Evolutionary conservation across 1,140 invertebrate genomes (phyloP).

Genomic region (Drosophila pseudoananassae): DNA sequence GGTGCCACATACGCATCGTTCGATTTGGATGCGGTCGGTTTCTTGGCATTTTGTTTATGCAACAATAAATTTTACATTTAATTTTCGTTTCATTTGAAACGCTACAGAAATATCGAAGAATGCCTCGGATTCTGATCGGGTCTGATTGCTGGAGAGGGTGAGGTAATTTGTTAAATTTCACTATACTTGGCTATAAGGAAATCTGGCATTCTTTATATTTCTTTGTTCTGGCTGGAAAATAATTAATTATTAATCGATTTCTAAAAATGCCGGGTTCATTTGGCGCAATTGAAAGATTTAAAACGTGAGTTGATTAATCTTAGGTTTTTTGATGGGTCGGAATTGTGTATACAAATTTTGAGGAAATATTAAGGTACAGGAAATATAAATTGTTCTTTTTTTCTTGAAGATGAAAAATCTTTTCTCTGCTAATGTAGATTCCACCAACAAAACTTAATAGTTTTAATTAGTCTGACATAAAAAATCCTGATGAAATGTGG

Average conservation of each 20-base stretch:
- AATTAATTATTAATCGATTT: conserved; percentile 39
- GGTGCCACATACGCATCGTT: conserved; percentile 75
- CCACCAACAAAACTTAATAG: neutral
- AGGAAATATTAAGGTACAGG: neutral
- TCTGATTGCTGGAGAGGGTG: conserved; percentile 14
- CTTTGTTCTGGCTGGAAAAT: conserved; percentile 33
- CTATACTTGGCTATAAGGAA: neutral
- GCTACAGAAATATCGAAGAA: conserved; percentile 57
- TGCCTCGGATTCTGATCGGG: conserved; percentile 28
- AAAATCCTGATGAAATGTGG: conserved; percentile 41
- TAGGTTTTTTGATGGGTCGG: neutral
- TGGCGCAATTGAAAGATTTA: conserved; percentile 23
- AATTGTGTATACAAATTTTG: neutral
- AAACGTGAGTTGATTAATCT: neutral
- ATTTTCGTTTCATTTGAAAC: conserved; percentile 75
- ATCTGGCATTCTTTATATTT: conserved; percentile 31
- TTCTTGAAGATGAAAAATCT: neutral
- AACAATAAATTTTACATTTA: conserved; percentile 81
- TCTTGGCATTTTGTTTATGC: conserved; percentile 77
- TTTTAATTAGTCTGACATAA: conserved; percentile 7
- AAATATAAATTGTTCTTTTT: neutral
- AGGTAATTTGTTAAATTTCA: conserved; percentile 33
- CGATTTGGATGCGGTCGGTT: conserved; percentile 70
- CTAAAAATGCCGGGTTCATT: conserved; percentile 2
- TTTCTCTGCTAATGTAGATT: neutral